Evolutionary conservation across 2,113 vertebrate genomes (phyloP).

Genomic region (Cyanoramphus novaezelandiae): DNA sequence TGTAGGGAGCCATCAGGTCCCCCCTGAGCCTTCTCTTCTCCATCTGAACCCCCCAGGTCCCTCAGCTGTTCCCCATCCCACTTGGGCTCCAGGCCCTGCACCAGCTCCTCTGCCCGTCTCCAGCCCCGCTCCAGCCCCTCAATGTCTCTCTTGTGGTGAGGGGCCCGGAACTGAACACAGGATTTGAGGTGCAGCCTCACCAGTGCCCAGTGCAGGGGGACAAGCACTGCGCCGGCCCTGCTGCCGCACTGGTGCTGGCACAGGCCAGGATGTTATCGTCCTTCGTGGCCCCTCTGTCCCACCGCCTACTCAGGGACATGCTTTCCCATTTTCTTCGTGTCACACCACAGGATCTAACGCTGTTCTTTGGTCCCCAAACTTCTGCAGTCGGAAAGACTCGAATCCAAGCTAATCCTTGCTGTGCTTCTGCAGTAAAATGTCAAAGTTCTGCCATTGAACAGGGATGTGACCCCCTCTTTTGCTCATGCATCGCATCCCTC

Average conservation of each 20-base stretch:
- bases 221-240: neutral
- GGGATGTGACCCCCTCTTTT: neutral
- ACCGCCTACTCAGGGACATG: accelerated
- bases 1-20: too few species aligned
- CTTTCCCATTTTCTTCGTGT: neutral
- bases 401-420: neutral
- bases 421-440: neutral
- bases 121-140: neutral
- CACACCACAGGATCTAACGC: neutral
- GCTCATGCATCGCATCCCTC: neutral
- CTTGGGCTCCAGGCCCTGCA: neutral
- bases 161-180: neutral
- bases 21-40: neutral
- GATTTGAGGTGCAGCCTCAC: neutral
- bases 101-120: neutral
- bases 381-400: accelerated
- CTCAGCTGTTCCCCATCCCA: neutral
- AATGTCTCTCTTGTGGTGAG: neutral
- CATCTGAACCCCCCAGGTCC: neutral
- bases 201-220: neutral
- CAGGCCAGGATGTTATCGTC: neutral
- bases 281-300: neutral
- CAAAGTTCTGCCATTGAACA: neutral
- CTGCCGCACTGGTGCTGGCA: neutral
- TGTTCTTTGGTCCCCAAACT: neutral